Percentiles rank a stretch among this genome's conserved stretches.
phyloP scores from a whole-genome alignment of 2,888 invertebrate genomes.

The Lepetodrilus schrolli region DNA sequence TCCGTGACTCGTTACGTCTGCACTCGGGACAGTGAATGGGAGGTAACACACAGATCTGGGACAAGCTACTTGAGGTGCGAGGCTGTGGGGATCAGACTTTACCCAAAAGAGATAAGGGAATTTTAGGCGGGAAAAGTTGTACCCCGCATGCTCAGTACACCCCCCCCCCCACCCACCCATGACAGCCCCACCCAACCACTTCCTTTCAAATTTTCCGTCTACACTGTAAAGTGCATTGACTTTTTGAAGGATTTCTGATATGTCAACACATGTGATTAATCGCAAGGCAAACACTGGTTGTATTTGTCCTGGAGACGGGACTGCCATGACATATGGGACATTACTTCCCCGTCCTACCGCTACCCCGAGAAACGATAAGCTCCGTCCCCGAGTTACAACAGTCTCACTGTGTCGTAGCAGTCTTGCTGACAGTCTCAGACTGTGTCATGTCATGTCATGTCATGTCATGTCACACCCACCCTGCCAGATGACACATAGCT shows the following conservation, averaged over 20 bases:
- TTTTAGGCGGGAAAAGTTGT: slow-evolving; percentile 13
- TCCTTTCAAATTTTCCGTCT: too few species aligned
- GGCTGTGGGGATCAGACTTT: slow-evolving; percentile 5
- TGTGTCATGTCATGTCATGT: too few species aligned
- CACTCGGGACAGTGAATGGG: neutral
- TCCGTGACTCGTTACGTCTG: too few species aligned
- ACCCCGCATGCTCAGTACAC: neutral
- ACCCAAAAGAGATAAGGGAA: slow-evolving; percentile 22
- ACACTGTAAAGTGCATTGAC: neutral
- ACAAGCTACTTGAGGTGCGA: neutral
- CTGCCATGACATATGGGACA: too few species aligned
- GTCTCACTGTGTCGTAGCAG: too few species aligned
- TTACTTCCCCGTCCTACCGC: too few species aligned
- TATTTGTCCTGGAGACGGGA: neutral
- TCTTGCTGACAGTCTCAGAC: too few species aligned
- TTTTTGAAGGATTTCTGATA: slow-evolving; percentile 5
- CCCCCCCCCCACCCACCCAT: neutral
- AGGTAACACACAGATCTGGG: neutral
- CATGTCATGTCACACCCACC: too few species aligned
- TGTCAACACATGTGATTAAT: slow-evolving; percentile 19
- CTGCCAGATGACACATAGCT: too few species aligned
- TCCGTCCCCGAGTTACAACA: too few species aligned
- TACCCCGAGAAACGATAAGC: too few species aligned
- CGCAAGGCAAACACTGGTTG: slow-evolving; percentile 4
- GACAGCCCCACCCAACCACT: neutral